A percentile compares a stretch with the other conserved stretches of the same genome.
Conservation (phyloP, 2,113 vertebrate species). For the Delphinus delphis region DNA sequence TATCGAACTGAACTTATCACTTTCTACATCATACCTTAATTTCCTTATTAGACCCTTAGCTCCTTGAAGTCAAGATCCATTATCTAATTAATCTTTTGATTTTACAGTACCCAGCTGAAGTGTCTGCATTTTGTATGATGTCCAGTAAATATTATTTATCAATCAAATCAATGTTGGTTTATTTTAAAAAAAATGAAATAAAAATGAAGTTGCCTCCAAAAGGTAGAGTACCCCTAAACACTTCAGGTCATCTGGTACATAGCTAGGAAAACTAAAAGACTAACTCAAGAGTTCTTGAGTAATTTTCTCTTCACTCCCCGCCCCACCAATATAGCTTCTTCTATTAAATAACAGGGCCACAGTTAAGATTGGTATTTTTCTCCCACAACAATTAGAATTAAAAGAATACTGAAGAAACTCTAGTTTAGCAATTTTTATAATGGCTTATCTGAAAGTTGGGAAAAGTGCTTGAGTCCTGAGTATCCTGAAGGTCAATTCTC, state of each 20-base stretch:
- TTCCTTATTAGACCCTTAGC: not conserved
- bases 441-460: not conserved
- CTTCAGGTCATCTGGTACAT: not conserved
- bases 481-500: not conserved
- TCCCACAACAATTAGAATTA: not conserved
- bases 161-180: not conserved
- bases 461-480: not conserved
- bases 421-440: conserved; percentile 24
- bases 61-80: not conserved
- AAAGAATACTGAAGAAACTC: not conserved
- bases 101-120: not conserved
- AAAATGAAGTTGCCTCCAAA: not conserved
- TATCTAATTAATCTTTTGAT: not conserved
- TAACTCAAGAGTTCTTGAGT: not conserved
- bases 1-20: not conserved
- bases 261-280: not conserved
- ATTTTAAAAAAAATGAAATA: not conserved
- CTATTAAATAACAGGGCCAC: not conserved
- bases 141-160: not conserved
- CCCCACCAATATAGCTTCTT: not conserved
- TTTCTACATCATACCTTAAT: not conserved
- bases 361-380: not conserved
- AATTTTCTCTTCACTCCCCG: not conserved
- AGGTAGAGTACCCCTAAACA: not conserved
- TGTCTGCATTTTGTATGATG: not conserved